Evolutionary conservation across 2,113 vertebrate genomes (phyloP).

Genomic region (Serinus canaria): DNA sequence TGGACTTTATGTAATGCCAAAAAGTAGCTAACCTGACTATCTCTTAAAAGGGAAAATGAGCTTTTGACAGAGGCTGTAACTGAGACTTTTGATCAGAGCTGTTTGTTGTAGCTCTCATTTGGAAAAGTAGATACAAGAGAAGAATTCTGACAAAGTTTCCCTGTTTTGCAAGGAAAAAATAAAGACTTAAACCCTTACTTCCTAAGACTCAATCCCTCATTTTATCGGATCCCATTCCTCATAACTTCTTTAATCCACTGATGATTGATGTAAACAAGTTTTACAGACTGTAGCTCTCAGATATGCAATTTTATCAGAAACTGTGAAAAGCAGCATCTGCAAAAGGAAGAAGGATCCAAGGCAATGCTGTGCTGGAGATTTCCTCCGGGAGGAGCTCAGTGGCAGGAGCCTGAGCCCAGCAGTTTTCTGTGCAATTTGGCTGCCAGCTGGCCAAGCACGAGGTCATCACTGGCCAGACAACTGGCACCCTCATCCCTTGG

Average conservation of each 20-base stretch:
- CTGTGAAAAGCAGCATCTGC: conserved; percentile 6
- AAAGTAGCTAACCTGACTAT: neutral
- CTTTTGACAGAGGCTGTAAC: neutral
- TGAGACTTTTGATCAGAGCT: neutral
- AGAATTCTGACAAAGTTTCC: neutral
- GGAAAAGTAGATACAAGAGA: neutral
- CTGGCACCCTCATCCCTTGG: neutral
- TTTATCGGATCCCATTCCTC: neutral
- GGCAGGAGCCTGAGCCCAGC: neutral
- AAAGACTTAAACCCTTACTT: neutral
- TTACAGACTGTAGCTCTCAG: neutral
- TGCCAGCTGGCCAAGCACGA: neutral
- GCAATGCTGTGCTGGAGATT: neutral
- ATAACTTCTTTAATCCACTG: neutral
- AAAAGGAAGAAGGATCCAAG: neutral
- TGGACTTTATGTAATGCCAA: neutral
- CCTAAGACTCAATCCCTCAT: neutral
- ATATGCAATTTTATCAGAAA: neutral
- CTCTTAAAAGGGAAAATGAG: neutral
- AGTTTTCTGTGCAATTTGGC: accelerated
- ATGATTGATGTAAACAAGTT: neutral
- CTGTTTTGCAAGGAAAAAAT: neutral
- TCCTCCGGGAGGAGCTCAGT: conserved; percentile 9
- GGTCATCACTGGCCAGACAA: neutral
- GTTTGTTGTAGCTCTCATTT: neutral